A percentile compares a stretch with the other conserved stretches of the same genome.
These are phyloP conservation scores for Bubo bubo DNA, from an alignment of 2,113 vertebrate species.

Conservation along the genomic window DNA sequence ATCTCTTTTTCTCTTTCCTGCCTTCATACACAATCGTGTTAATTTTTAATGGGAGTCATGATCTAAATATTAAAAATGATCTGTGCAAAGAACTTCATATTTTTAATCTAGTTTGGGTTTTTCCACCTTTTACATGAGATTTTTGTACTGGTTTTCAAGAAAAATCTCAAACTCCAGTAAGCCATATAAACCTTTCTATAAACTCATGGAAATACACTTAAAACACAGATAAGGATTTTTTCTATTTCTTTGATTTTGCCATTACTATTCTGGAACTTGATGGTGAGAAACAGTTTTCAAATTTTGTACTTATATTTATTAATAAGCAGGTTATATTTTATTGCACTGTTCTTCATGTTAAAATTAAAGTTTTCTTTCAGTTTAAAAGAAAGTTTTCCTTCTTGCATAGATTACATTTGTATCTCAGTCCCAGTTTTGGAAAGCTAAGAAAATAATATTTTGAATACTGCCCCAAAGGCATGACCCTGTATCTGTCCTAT, in stretches of 20 bases:
- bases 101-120: neutral
- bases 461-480: neutral
- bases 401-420: rapidly evolving
- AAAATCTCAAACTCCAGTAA: neutral
- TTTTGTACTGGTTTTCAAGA: neutral
- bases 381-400: neutral
- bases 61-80: neutral
- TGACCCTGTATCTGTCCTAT: neutral
- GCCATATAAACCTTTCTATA: neutral
- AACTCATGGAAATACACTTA: neutral
- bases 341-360: neutral
- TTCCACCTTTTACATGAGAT: neutral
- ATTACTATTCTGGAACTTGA: neutral
- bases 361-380: neutral
- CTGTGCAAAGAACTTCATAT: neutral
- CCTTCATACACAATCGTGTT: neutral
- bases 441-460: neutral
- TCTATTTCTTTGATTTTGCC: neutral
- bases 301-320: neutral
- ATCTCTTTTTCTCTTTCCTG: neutral
- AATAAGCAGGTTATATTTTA: neutral
- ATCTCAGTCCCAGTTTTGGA: neutral
- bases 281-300: rapidly evolving
- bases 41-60: neutral
- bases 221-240: neutral